Evolutionary conservation across 1,140 invertebrate genomes (phyloP), one percentile per base, ranked within the genome.

Genomic region (Drosophila pectinifera): DNA sequence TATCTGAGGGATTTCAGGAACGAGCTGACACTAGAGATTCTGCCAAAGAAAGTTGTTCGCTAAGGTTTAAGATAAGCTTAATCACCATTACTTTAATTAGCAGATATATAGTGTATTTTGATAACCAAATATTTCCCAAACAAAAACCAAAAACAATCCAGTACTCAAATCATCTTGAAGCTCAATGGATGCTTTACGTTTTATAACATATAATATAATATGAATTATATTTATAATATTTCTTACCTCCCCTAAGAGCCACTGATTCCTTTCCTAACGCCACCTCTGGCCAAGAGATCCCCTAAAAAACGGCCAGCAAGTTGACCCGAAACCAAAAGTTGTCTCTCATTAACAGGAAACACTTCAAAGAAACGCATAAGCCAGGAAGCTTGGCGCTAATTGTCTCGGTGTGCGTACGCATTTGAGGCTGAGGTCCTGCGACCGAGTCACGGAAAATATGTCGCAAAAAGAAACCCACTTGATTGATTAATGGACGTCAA

Each of bases 401-500:
- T 85, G 81, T 78, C 59, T 45, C 36, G 49, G 54, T 51, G 43
- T 48, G 53, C 39, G 58, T 42, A 41, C 38, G 72, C 34, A 36
- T 42, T 53, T n/a, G 46, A 5, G 64, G 31, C 31, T 13, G 31
- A 20, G 38, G 51, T 56, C 72, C 38, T 41, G 6, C 48, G 39
- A 22, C 16, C 38, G 16, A 46, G 68, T 53, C 62, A 46, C 28
- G 41, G 62, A 62, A 62, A 80, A 69, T 65, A 65, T 73, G 67
- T 45, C 36, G 24, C 41, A 28, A 18, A 67, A 57, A 57, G 38
- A 43, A 46, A 51, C 24, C n/a, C 59, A 86, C 48, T 73, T 88
- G 83, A 86, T 86, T 86, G 82, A 86, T 86, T 86, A 86, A 86
- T 86, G 79, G 75, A 67, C 73, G 82, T 82, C 79, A 88, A 70